Base-by-base conservation (phyloP, 2,888 invertebrate species). In the Tenthredo amoena region DNA sequence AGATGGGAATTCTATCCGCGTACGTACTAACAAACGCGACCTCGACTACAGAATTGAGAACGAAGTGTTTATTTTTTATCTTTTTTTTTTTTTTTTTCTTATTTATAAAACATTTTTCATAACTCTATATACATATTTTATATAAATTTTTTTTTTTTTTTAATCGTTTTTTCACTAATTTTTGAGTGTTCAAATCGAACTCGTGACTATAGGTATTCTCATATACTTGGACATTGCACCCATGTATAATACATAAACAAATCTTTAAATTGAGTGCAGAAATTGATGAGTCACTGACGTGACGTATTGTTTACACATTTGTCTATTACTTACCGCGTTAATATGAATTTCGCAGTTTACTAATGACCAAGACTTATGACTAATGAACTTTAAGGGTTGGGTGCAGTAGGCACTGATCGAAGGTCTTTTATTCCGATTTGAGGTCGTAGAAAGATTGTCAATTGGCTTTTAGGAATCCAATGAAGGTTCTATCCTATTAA, bases 1-100 rank as follows among this genome's bases (percentile, higher is more conserved):
- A 62, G 81, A 81, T 81, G 81, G 62, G 81, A 81, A 81, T 81
- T 40, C 37, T 21, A 18, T 15, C n/a, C 21, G 40, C 37, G 40
- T 21, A 6, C 21, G n/a, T 62, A 7, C n/a, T 21, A 34, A 37
- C n/a, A 79, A 6, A 37, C 21, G 47, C 26, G 76, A 47, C 43
- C 50, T 76, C 76, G 76, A 72, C 71, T 76, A 12, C 10, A 26
- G 26, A 76, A 47, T 76, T 47, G 47, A 76, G 76, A 47, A 47
- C 76, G 47, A 47, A 76, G 21, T 47, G 47, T 43, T 74, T 74
- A 37, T 74, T 47, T 76, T 76, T 47, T 47, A 1, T 0, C n/a
- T 7, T 15, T 47, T 1, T 21, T 74, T 74, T 40, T 43, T 40
- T 26, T n/a, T 26, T 47, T 26, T 47, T 26, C 43, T 9, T 15